phyloP scores from a whole-genome alignment of 2,888 invertebrate genomes.

The Heliconius cydno region DNA sequence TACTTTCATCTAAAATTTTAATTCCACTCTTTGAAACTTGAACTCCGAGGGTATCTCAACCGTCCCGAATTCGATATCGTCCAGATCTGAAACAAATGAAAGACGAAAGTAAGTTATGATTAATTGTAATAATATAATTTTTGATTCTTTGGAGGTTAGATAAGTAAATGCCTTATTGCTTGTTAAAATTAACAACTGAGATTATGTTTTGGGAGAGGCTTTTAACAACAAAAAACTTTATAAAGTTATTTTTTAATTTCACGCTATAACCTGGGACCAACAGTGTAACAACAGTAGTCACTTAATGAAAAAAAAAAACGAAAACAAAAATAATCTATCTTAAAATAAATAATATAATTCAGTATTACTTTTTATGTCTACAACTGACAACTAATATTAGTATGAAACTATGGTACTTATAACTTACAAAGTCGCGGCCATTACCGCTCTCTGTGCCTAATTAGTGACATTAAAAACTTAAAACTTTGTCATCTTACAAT shows the following conservation, averaged over 20 bases:
- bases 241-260: too few species aligned
- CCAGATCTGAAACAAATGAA: conserved; percentile 59
- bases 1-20: conserved; percentile 43
- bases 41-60: conserved; percentile 33
- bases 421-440: neutral
- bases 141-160: neutral
- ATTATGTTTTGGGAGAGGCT: neutral
- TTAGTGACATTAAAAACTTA: neutral
- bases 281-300: too few species aligned
- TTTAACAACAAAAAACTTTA: too few species aligned
- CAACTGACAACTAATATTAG: neutral
- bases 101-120: conserved; percentile 1
- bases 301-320: too few species aligned
- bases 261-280: too few species aligned
- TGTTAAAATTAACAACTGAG: neutral
- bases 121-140: neutral
- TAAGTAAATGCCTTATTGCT: neutral
- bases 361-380: neutral
- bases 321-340: too few species aligned
- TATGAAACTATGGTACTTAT: neutral
- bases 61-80: conserved; percentile 50
- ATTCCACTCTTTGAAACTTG: conserved; percentile 34
- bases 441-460: neutral
- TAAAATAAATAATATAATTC: neutral
- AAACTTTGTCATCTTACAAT: neutral